phyloP scores from a whole-genome alignment of 2,888 invertebrate genomes.

The Heliconius erato region DNA sequence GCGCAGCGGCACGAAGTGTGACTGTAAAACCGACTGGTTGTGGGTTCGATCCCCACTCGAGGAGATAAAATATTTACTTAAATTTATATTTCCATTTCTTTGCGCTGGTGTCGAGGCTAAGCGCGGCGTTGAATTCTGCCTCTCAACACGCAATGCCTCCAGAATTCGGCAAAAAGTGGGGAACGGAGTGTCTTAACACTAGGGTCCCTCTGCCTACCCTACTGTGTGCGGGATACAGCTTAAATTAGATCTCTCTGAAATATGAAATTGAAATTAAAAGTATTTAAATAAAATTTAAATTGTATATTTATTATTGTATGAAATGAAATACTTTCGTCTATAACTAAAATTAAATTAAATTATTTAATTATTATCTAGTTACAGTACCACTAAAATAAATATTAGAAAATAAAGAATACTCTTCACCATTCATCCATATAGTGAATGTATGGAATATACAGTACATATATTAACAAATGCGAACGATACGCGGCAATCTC shows the following conservation, averaged over 20 bases:
- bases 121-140: too few relatives aligned
- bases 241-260: not conserved
- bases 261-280: not conserved
- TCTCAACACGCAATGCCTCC: too few relatives aligned
- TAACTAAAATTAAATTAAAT: not conserved
- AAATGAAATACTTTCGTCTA: not conserved
- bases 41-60: too few relatives aligned
- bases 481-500: constrained; percentile 73
- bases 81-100: too few relatives aligned
- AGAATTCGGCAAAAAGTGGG: too few relatives aligned
- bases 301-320: not conserved
- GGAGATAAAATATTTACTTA: too few relatives aligned
- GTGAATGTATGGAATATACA: not conserved
- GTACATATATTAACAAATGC: constrained; percentile 58
- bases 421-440: not conserved
- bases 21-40: too few relatives aligned
- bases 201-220: too few relatives aligned
- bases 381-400: not conserved
- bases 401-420: not conserved
- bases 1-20: too few relatives aligned
- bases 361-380: not conserved
- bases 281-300: not conserved
- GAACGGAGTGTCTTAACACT: too few relatives aligned
- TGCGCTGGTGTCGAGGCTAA: too few relatives aligned
- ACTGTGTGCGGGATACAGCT: too few relatives aligned